A percentile compares a stretch with the other conserved stretches of the same genome.
Evolutionary conservation across 2,113 vertebrate genomes (phyloP).

Genomic region (Leiothrix lutea): DNA sequence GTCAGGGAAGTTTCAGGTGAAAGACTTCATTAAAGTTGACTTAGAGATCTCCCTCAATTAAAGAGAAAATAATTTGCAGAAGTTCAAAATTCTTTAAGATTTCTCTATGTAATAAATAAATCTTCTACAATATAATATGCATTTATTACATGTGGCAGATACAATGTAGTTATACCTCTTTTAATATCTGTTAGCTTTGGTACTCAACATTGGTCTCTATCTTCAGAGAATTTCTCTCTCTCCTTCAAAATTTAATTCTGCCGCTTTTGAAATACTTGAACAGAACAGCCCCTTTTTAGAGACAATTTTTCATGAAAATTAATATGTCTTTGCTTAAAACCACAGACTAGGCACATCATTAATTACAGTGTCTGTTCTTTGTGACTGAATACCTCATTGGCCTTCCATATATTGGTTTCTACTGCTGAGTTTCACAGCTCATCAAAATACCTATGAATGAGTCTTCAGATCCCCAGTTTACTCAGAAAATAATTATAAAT

Average conservation of each 20-base stretch:
- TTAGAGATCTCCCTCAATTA: not conserved
- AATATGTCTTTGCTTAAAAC: not conserved
- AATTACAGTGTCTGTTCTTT: not conserved
- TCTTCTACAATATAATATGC: not conserved
- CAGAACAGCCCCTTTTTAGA: not conserved
- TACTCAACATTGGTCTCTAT: not conserved
- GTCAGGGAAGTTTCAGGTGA: not conserved
- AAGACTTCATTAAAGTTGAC: not conserved
- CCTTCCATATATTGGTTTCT: not conserved
- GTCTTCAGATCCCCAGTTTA: not conserved
- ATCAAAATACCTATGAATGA: not conserved
- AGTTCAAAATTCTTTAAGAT: not conserved
- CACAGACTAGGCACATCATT: not conserved
- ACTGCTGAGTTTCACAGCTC: not conserved
- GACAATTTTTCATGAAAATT: not conserved
- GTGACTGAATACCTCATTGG: not conserved
- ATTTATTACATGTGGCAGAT: not conserved
- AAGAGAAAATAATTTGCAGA: not conserved
- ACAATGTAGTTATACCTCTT: not conserved
- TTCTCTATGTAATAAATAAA: not conserved
- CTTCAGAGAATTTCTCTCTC: not conserved
- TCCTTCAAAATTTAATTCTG: constrained; percentile 2
- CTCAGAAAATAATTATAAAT: not conserved
- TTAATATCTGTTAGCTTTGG: constrained; percentile 1
- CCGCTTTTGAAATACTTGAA: not conserved